Conservation (phyloP, 2,797 vertebrate genomes). For the Enteromius mattozi region DNA sequence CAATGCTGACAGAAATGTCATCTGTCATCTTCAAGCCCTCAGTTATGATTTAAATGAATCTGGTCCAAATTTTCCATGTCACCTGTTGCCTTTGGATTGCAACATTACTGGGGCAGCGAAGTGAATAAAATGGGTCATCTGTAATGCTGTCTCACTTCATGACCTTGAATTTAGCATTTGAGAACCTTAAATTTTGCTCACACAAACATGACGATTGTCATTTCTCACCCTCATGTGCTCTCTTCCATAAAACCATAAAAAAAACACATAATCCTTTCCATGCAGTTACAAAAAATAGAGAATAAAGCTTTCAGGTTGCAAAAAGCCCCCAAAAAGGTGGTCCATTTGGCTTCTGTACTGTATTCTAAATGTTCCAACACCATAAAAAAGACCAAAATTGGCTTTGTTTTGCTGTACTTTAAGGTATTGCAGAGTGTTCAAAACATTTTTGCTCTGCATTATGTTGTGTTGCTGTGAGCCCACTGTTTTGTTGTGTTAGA, state of each 20-base stretch:
- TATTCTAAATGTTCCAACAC: background rate
- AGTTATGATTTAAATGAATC: conserved; percentile 5
- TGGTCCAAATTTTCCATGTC: conserved; percentile 2
- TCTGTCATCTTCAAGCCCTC: conserved; percentile 1
- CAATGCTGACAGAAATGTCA: conserved; percentile 25
- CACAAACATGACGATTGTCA: background rate
- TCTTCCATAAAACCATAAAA: background rate
- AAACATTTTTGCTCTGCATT: background rate
- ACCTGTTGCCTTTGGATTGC: conserved; percentile 39
- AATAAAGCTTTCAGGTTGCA: background rate
- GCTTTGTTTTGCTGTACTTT: background rate
- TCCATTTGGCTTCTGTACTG: background rate
- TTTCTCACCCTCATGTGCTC: background rate
- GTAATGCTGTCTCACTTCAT: background rate
- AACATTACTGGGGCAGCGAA: conserved; percentile 11
- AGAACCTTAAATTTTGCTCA: background rate
- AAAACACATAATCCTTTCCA: background rate
- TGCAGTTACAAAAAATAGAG: background rate
- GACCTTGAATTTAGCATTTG: background rate
- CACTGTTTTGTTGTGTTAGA: conserved; percentile 12
- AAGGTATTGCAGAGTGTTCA: background rate
- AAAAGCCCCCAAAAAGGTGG: background rate
- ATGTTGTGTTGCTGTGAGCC: background rate
- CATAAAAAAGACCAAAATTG: background rate
- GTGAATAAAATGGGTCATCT: background rate